A percentile compares a stretch with the other conserved stretches of the same genome.
Evolutionary conservation across 2,113 vertebrate genomes (phyloP).

Genomic region (Fukomys damarensis): DNA sequence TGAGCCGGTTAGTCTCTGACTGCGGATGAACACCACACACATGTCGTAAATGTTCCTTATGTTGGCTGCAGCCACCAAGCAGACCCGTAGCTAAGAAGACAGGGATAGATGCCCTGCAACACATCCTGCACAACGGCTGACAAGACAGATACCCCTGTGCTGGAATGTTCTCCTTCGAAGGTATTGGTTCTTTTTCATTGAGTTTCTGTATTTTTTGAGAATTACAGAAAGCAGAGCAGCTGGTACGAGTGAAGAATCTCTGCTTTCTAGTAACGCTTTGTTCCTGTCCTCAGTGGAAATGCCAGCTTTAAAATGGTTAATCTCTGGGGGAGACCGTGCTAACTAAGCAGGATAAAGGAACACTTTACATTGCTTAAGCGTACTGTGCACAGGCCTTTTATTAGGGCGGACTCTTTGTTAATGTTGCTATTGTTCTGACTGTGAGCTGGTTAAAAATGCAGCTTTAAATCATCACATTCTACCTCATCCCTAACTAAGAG

Average conservation of each 20-base stretch:
- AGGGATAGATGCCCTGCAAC: not conserved
- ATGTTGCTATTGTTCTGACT: slow-evolving; percentile 68
- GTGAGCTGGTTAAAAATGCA: slow-evolving; percentile 37
- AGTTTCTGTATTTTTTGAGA: slow-evolving; percentile 44
- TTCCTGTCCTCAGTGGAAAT: not conserved
- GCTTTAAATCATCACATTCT: not conserved
- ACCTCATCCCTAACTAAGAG: not conserved
- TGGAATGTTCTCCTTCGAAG: slow-evolving; percentile 75
- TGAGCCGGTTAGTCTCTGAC: slow-evolving; percentile 22
- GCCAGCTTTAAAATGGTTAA: slow-evolving; percentile 18
- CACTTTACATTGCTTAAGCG: not conserved
- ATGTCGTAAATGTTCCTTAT: not conserved
- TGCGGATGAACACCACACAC: slow-evolving; percentile 27
- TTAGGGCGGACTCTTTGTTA: slow-evolving; percentile 63
- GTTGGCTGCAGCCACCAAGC: slow-evolving; percentile 40
- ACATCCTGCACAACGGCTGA: not conserved
- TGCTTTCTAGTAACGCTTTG: slow-evolving; percentile 71
- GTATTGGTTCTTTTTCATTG: slow-evolving; percentile 71
- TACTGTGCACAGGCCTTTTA: slow-evolving; percentile 17
- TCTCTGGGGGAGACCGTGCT: not conserved
- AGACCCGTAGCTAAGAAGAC: slow-evolving; percentile 46
- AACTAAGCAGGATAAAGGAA: slow-evolving; percentile 47
- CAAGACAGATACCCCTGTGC: slow-evolving; percentile 40
- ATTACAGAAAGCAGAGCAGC: not conserved
- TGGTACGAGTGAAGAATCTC: not conserved